These are phyloP conservation scores for Sturmia bella DNA, from an alignment of 2,888 invertebrate species.

Conservation along the genomic window DNA sequence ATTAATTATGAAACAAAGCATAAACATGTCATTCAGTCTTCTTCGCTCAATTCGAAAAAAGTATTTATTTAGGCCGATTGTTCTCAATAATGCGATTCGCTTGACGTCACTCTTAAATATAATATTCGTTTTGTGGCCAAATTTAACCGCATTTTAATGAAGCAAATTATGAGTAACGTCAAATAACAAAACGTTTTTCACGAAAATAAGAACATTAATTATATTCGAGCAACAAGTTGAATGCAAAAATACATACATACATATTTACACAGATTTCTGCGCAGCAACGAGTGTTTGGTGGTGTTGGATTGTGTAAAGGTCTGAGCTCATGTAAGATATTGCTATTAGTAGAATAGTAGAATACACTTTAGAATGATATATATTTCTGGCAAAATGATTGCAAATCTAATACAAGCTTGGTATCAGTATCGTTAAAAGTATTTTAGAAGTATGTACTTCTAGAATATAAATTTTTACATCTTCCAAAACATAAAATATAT, in stretches of 20 bases:
- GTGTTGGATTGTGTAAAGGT: no score
- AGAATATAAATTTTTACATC: no score
- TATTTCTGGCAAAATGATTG: no score
- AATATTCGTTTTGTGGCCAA: constrained; percentile 31
- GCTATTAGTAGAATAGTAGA: no score
- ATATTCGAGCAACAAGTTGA: constrained; percentile 42
- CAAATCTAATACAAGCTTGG: no score
- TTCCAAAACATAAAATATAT: no score
- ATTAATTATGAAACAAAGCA: constrained; percentile 10
- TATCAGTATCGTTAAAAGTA: no score
- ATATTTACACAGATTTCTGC: no score
- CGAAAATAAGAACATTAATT: constrained; percentile 14
- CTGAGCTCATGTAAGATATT: no score
- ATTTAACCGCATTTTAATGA: constrained; percentile 45
- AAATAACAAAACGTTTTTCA: constrained; percentile 27
- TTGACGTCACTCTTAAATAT: constrained; percentile 60
- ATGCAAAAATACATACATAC: neutral
- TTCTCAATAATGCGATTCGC: constrained; percentile 39
- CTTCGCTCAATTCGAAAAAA: neutral
- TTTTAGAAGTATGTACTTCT: no score
- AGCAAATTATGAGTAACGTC: constrained; percentile 21
- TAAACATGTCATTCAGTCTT: neutral
- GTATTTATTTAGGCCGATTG: constrained; percentile 7
- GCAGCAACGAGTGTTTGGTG: no score
- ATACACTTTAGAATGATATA: no score